phyloP scores from a whole-genome alignment of 2,797 vertebrate genomes.

The Danio tinwini region DNA sequence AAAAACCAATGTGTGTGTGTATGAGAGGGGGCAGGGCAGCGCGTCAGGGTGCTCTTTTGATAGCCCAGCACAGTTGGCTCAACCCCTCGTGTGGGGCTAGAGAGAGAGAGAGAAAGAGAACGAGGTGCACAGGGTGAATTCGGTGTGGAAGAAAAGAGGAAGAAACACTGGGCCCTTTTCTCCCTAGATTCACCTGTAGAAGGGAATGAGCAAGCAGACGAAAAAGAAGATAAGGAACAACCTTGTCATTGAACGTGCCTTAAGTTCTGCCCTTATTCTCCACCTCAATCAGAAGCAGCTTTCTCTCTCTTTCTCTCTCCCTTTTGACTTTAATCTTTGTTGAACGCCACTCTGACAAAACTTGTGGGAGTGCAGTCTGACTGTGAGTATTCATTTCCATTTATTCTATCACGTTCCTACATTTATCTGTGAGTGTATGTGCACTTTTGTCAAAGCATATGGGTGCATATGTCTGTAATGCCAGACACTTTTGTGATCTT shows the following conservation, averaged over 20 bases:
- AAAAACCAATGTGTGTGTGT: neutral
- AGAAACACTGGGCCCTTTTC: conserved; percentile 64
- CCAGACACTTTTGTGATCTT: conserved; percentile 41
- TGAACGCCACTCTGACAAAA: conserved; percentile 71
- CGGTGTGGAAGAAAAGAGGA: conserved; percentile 60
- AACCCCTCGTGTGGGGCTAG: conserved; percentile 67
- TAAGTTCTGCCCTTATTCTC: conserved; percentile 67
- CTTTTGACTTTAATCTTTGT: conserved; percentile 66
- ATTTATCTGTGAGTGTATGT: conserved; percentile 34
- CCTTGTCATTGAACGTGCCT: conserved; percentile 74
- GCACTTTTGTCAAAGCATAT: conserved; percentile 11
- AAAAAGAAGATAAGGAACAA: conserved; percentile 65
- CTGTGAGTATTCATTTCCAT: conserved; percentile 76
- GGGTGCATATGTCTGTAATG: conserved; percentile 44
- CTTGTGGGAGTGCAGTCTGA: conserved; percentile 63
- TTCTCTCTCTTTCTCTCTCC: conserved; percentile 64
- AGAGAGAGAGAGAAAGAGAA: conserved; percentile 66
- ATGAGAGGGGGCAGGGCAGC: conserved; percentile 51
- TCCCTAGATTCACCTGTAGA: conserved; percentile 62
- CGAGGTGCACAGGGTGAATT: conserved; percentile 64
- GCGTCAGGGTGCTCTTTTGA: conserved; percentile 69
- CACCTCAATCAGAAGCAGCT: conserved; percentile 65
- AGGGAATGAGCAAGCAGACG: conserved; percentile 55
- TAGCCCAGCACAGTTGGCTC: conserved; percentile 82
- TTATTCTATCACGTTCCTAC: conserved; percentile 34